Base-by-base conservation (phyloP, 1,140 invertebrate species). In the Bombus sylvicola region DNA sequence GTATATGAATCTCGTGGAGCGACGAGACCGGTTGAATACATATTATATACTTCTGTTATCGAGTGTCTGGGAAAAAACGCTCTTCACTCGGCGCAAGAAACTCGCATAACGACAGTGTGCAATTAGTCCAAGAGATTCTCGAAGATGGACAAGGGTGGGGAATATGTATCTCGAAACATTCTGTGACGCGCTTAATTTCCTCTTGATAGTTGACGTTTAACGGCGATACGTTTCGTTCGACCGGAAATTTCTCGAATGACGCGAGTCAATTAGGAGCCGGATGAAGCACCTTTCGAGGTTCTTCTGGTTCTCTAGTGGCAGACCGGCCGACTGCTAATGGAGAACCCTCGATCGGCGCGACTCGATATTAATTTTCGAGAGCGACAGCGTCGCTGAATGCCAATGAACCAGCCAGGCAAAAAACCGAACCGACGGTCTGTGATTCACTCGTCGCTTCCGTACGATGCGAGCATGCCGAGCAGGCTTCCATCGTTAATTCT, bases 291-390 rank as follows among this genome's bases (percentile, higher is more conserved):
- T 74, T 71, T 78, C 47, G 31, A 31, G 12, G 34, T 68, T 53
- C 62, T 41, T 84, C 43, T 25, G 82, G n/a, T 34, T 76, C 47
- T 57, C 73, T 15, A 25, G 73, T 47, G 74, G n/a, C 43, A 15
- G 64, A 39, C 22, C 66, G 39, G 31, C 39, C 43, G 31, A 25
- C 5, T 22, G 39, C 69, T 62, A 78, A 78, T 31, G 43, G 73
- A 83, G 82, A 34, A 43, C 37, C 82, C 31, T 79, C 68, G 76
- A 79, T 79, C 75, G 37, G 13, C 59, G 81, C 47, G 76, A 31
- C 31, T 69, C 76, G 76, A 69, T 79, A 84, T 84, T 84, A 84
- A 79, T 80, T 80, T 79, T 79, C 83, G 76, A 43, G 68, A 79
- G 53, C 76, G 83, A 79, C 47, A 57, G 37, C 76, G 43, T 34